Percentiles rank a stretch among this genome's conserved stretches.
Evolutionary conservation across 2,113 vertebrate genomes (phyloP).

Genomic region (Cavia porcellus): DNA sequence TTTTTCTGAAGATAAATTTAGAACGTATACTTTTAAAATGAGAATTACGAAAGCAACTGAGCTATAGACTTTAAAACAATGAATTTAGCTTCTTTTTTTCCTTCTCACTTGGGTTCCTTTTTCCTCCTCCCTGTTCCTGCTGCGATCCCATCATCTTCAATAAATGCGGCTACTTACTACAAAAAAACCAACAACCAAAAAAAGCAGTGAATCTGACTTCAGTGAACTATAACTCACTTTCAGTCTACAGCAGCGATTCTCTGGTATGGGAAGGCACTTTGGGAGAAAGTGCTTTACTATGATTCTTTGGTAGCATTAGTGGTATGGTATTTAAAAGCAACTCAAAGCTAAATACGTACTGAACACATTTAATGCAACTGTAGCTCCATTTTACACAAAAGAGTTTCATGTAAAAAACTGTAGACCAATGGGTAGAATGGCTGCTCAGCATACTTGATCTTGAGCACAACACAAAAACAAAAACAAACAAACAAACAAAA

Average conservation of each 20-base stretch:
- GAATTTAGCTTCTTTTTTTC: background rate
- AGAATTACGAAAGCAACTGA: accelerated
- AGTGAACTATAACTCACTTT: background rate
- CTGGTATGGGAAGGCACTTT: background rate
- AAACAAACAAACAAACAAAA: background rate
- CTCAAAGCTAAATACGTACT: background rate
- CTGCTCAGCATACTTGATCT: background rate
- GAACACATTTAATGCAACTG: background rate
- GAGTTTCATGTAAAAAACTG: background rate
- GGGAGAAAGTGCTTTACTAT: background rate
- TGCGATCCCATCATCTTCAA: background rate
- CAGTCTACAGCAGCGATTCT: background rate
- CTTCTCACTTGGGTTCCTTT: background rate
- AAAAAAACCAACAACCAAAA: background rate
- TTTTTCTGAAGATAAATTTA: background rate
- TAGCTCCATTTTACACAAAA: slow-evolving; percentile 30
- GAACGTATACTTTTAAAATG: background rate
- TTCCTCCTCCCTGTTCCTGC: background rate
- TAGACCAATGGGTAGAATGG: background rate
- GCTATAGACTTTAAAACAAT: background rate
- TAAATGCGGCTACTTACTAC: background rate
- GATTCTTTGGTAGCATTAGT: background rate
- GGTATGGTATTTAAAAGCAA: background rate
- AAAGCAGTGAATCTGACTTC: background rate
- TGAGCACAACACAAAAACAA: background rate